Evolutionary conservation across 1,140 invertebrate species (phyloP).

Genomic region (Heliconius nattereri): DNA sequence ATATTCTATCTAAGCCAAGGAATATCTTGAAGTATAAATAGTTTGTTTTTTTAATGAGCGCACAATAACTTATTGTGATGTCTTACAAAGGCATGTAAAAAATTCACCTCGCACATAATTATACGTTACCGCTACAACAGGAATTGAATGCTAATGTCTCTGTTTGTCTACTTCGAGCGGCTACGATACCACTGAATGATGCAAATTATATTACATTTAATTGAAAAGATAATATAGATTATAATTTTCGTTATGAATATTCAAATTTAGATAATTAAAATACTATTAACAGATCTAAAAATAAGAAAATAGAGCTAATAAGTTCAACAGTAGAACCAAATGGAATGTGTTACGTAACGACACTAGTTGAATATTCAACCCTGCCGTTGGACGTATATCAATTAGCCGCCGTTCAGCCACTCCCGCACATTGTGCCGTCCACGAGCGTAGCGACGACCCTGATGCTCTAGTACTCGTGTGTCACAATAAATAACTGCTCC

Average conservation of each 20-base stretch:
- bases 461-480: conserved; percentile 1
- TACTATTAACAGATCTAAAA: neutral
- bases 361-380: conserved; percentile 30
- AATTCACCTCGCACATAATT: conserved; percentile 16
- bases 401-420: conserved; percentile 22
- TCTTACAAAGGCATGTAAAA: conserved; percentile 14
- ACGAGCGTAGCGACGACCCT: neutral
- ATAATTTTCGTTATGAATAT: neutral
- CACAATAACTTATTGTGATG: conserved; percentile 16
- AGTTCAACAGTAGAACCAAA: neutral
- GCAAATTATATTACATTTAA: neutral
- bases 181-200: neutral
- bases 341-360: conserved; percentile 20
- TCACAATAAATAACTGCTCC: conserved; percentile 17
- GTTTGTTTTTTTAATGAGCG: neutral
- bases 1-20: neutral
- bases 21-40: neutral
- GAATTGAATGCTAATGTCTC: conserved; percentile 19
- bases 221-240: neutral
- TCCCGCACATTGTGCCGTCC: conserved; percentile 11
- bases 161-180: neutral
- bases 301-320: neutral
- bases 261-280: neutral
- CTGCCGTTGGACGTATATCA: conserved; percentile 27
- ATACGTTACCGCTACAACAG: conserved; percentile 13